phyloP scores from a whole-genome alignment of 2,113 vertebrate genomes.

The Daubentonia madagascariensis region DNA sequence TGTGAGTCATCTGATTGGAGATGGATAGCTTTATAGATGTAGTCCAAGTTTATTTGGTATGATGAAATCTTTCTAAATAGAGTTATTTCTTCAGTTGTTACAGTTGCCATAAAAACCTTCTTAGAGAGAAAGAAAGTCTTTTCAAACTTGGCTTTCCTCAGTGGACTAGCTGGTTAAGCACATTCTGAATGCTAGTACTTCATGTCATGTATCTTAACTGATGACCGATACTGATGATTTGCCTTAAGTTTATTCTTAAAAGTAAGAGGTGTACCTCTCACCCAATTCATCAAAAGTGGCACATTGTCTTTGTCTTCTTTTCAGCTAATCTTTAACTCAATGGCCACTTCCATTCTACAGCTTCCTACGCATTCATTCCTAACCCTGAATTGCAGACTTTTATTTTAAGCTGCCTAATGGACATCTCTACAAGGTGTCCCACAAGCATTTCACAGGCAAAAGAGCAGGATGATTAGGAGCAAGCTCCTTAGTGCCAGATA shows the following conservation, averaged over 20 bases:
- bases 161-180: background rate
- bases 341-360: background rate
- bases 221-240: background rate
- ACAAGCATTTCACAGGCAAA: background rate
- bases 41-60: background rate
- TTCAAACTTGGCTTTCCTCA: background rate
- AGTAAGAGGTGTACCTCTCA: background rate
- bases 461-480: background rate
- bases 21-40: background rate
- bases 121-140: background rate
- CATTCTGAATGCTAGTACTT: background rate
- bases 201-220: background rate
- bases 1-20: background rate
- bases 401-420: background rate
- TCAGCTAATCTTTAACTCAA: background rate
- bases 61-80: background rate
- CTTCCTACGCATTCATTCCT: background rate
- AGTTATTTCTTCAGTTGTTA: background rate
- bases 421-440: background rate
- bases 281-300: background rate
- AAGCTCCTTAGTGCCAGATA: background rate
- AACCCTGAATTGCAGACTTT: background rate
- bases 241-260: background rate
- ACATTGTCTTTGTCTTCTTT: background rate
- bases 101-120: background rate